A percentile compares a stretch with the other conserved stretches of the same genome.
phyloP scores from a whole-genome alignment of 1,140 invertebrate species.

The Pseudomyrmex cubaensis region DNA sequence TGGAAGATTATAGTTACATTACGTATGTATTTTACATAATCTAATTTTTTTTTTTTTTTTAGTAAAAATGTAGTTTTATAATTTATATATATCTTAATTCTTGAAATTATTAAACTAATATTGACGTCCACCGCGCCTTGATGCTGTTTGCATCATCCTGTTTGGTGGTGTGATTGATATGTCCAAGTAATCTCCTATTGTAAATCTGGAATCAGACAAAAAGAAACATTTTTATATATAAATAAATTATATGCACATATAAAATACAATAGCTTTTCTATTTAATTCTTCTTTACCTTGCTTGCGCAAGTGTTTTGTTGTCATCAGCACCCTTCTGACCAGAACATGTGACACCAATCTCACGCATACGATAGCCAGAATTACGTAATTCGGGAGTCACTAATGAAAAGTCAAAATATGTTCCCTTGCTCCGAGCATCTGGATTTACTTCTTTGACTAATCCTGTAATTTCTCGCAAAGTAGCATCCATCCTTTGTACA shows the following conservation, averaged over 20 bases:
- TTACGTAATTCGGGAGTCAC: constrained; percentile 95
- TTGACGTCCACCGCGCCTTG: constrained; percentile 87
- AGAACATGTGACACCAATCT: constrained; percentile 97
- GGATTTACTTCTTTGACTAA: constrained; percentile 99
- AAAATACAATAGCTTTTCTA: constrained; percentile 1
- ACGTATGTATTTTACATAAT: too few relatives aligned
- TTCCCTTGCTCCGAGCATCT: constrained; percentile 97
- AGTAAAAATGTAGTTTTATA: too few relatives aligned
- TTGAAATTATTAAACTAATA: constrained; percentile 78
- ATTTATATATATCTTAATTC: too few relatives aligned
- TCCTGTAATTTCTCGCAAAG: constrained; percentile 96
- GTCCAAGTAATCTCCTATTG: constrained; percentile 98
- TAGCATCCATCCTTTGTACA: constrained; percentile 94
- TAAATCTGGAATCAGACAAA: constrained; percentile 88
- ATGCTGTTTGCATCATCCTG: constrained; percentile 88
- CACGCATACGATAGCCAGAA: constrained; percentile 94
- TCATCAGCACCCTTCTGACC: constrained; percentile 97
- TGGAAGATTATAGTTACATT: too few relatives aligned
- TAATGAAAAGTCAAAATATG: constrained; percentile 99
- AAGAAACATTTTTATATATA: not conserved
- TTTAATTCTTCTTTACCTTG: constrained; percentile 79
- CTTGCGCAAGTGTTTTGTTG: constrained; percentile 94
- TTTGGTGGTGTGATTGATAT: constrained; percentile 97
- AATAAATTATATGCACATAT: constrained; percentile 9
- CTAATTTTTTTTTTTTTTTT: too few relatives aligned